Evolutionary conservation across 92 coral and sea anemone genomes (phyloP), one percentile per base, ranked within the genome.

Genomic region (Palythoa caribaeorum): DNA sequence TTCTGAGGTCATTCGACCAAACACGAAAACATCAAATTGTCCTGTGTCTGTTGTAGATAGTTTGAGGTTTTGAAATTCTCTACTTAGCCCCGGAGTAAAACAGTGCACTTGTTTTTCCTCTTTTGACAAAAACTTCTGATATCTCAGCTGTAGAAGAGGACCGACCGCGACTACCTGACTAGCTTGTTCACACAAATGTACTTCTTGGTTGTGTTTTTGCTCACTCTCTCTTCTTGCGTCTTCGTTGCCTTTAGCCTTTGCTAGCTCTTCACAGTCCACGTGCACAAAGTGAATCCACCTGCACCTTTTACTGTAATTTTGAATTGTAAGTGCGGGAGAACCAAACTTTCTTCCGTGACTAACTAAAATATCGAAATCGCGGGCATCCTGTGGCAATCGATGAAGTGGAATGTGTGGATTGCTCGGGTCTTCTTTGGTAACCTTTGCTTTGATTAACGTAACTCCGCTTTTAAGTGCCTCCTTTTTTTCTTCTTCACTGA

Each of bases 341-440:
- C 73, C 73, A 68, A 68, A 68, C 37, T 68, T 68, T 68, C 73
- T n/a, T n/a, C 73, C 73, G 21, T 68, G 73, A 21, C 73, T 68
- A 11, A 68, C 36, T 28, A 68, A 28, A 68, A 68, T 68, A 37
- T 68, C 73, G 21, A 37, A 37, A n/a, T 6, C 3, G 7, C 36
- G 73, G 11, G 21, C 36, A 11, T 68, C 73, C 9, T 19, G 3
- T 12, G 73, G 73, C 11, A 68, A 8, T 21, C 36, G 73, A 21
- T 68, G 28, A 2, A 68, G 20, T 21, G 11, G 9, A 28, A 28
- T 28, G 28, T 28, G 28, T 11, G 11, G 39, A 19, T 17, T 17
- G 2, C 7, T 28, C 7, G n/a, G 36, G 4, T 19, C 21, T 5
- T 28, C 36, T 21, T 37, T 6, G n/a, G 38, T 28, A 68, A 68